A percentile compares a stretch with the other conserved stretches of the same genome.
Conservation (phyloP, 2,797 vertebrate species). For the Crypturellus tataupa region DNA sequence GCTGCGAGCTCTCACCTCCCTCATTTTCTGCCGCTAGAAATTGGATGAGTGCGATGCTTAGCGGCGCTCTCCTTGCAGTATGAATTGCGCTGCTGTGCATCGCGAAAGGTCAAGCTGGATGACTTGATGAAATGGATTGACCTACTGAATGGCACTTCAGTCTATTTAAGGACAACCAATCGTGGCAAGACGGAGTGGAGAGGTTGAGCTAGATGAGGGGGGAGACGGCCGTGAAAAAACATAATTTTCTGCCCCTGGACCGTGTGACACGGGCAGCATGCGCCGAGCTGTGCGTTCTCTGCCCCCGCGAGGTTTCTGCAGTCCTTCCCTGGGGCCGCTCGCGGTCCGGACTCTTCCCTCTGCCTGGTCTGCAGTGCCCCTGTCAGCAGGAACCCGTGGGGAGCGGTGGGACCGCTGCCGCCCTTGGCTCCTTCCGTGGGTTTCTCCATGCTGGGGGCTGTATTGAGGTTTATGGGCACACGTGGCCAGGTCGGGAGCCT, state of each 20-base stretch:
- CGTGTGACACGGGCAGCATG: not conserved
- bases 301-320: fast-evolving
- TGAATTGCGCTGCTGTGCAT: constrained; percentile 85
- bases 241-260: not conserved
- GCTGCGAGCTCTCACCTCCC: not conserved
- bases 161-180: constrained; percentile 84
- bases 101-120: constrained; percentile 85
- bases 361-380: not conserved
- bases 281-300: fast-evolving
- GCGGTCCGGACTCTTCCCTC: not conserved
- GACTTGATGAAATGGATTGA: constrained; percentile 85
- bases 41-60: constrained; percentile 85
- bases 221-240: not conserved
- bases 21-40: constrained; percentile 76
- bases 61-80: constrained; percentile 81
- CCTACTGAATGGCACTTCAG: constrained; percentile 86
- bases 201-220: not conserved
- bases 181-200: not conserved
- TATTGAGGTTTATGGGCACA: not conserved
- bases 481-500: not conserved
- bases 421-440: not conserved
- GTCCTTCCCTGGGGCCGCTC: not conserved
- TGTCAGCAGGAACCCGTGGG: not conserved
- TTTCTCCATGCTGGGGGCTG: not conserved
- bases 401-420: not conserved